Conservation (phyloP, 2,888 invertebrate genomes). For the Escarpia spicata region DNA sequence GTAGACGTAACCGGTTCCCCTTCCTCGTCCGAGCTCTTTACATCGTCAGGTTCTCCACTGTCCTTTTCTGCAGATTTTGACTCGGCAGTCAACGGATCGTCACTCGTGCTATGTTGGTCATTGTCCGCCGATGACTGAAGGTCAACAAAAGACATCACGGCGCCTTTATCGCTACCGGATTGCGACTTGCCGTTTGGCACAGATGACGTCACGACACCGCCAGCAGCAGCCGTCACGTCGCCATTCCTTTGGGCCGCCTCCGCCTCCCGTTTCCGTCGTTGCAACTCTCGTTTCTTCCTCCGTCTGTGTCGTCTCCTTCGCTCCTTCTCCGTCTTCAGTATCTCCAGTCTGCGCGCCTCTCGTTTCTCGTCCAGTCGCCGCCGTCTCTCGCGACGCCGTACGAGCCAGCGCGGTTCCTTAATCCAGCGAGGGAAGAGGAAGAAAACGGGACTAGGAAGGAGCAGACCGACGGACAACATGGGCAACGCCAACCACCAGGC, state of each 20-base stretch:
- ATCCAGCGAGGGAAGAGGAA: constrained; percentile 37
- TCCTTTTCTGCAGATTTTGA: neutral
- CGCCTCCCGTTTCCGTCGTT: neutral
- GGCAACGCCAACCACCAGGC: constrained; percentile 40
- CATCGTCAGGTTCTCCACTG: neutral
- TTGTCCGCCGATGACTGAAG: neutral
- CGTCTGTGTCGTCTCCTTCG: neutral
- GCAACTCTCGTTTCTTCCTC: constrained; percentile 3
- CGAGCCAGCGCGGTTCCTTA: constrained; percentile 34
- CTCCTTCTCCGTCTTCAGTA: neutral
- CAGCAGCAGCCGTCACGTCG: neutral
- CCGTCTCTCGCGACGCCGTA: constrained; percentile 23
- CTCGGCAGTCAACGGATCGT: neutral
- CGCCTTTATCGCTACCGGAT: neutral
- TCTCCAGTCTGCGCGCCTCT: neutral
- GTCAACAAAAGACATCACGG: neutral
- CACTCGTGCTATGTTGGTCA: neutral
- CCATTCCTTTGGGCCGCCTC: neutral
- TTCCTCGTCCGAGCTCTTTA: neutral
- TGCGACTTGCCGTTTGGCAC: neutral
- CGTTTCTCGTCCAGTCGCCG: neutral
- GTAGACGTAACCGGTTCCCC: neutral
- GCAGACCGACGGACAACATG: constrained; percentile 27
- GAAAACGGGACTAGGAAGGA: constrained; percentile 28
- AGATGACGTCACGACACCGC: neutral